Evolutionary conservation across 2,113 vertebrate species (phyloP).

Genomic region (Camelus dromedarius): DNA sequence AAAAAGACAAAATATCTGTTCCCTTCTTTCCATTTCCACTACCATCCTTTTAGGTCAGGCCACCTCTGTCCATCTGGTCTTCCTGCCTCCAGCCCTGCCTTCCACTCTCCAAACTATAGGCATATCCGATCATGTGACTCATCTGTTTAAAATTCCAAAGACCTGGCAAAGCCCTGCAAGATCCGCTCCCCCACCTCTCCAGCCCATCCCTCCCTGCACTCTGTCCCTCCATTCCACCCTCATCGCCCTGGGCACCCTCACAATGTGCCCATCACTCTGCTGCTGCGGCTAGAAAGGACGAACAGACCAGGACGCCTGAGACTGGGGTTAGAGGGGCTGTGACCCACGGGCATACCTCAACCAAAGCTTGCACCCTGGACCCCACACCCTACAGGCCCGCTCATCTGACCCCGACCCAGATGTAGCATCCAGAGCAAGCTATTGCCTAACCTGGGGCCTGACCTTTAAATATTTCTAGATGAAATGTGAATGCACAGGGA

Average conservation of each 20-base stretch:
- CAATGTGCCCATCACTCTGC: background rate
- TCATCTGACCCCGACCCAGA: background rate
- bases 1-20: background rate
- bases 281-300: background rate
- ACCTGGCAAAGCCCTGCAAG: background rate
- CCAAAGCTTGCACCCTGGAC: background rate
- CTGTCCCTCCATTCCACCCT: background rate
- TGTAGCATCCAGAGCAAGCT: background rate
- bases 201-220: background rate
- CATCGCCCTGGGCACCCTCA: background rate
- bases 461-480: background rate
- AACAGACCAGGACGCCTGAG: background rate
- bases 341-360: accelerated
- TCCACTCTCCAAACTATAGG: background rate
- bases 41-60: background rate
- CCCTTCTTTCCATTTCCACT: background rate
- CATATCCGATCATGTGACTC: background rate
- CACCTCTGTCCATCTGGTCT: background rate
- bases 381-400: background rate
- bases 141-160: conserved; percentile 16
- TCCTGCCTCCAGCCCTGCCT: background rate
- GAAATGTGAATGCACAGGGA: background rate
- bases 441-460: background rate
- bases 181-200: background rate
- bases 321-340: background rate